phyloP scores from a whole-genome alignment of 2,797 vertebrate genomes.

The Pantherophis alleghaniensis region DNA sequence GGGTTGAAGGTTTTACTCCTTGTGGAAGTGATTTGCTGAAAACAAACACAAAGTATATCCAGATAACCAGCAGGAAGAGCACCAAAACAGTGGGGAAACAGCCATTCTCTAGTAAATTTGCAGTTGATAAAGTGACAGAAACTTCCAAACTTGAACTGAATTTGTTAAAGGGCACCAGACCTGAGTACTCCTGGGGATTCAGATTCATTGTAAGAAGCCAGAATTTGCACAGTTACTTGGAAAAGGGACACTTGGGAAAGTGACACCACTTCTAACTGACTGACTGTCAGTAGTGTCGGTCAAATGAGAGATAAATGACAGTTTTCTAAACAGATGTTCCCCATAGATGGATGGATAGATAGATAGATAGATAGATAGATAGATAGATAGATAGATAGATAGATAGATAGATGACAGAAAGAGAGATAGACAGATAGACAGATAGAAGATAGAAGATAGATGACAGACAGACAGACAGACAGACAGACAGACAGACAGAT shows the following conservation, averaged over 20 bases:
- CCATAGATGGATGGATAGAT: not conserved
- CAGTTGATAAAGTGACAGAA: not conserved
- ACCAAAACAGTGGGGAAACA: not conserved
- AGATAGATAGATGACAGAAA: too few species aligned
- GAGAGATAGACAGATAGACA: too few species aligned
- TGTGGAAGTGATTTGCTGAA: not conserved
- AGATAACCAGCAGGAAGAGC: not conserved
- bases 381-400: too few species aligned
- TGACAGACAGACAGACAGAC: too few species aligned
- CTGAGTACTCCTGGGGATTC: conserved; percentile 16
- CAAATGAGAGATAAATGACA: conserved; percentile 22
- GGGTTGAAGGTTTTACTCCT: not conserved
- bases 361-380: too few species aligned
- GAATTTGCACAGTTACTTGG: not conserved
- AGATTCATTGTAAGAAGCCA: conserved; percentile 35
- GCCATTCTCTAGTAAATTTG: not conserved
- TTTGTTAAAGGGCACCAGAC: not conserved
- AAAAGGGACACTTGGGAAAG: not conserved
- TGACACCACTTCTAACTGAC: conserved; percentile 7
- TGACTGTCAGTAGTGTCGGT: conserved; percentile 24
- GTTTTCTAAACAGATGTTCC: conserved; percentile 32
- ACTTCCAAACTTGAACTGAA: not conserved
- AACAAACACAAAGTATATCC: not conserved
- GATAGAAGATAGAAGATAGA: too few species aligned
- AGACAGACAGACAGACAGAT: too few species aligned